Evolutionary conservation across 2,797 vertebrate genomes (phyloP).

Genomic region (Sorex maritimensis): DNA sequence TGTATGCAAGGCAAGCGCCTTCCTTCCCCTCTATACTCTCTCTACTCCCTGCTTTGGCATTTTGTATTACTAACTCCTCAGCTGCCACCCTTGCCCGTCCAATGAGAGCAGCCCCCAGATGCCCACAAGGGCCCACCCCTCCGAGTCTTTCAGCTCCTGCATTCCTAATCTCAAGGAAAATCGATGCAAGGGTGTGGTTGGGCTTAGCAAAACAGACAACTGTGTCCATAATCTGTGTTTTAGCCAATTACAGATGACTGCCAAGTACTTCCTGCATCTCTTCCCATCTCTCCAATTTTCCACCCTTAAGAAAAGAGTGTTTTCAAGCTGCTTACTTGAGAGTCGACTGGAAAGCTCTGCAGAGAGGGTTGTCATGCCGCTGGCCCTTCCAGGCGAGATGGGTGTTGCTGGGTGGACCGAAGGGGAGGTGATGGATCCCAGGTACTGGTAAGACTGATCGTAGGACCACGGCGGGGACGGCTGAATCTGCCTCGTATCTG

Average conservation of each 20-base stretch:
- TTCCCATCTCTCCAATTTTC: background rate
- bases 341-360: slow-evolving; percentile 95
- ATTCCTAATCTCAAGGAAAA: background rate
- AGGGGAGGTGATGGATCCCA: slow-evolving; percentile 96
- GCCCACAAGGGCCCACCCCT: background rate
- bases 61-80: background rate
- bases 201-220: no score
- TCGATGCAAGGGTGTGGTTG: no score
- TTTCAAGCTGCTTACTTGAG: slow-evolving; percentile 90
- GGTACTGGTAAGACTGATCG: slow-evolving; percentile 98
- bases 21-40: no score
- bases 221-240: background rate
- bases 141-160: background rate
- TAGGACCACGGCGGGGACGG: slow-evolving; percentile 98
- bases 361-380: slow-evolving; percentile 92
- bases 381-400: slow-evolving; percentile 95
- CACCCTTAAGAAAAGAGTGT: background rate
- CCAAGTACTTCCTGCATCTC: background rate
- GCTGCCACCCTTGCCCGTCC: background rate
- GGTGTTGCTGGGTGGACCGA: slow-evolving; percentile 95
- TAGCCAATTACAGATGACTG: background rate
- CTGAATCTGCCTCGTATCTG: slow-evolving; percentile 98
- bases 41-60: background rate
- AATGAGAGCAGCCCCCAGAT: background rate
- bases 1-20: no score